These are phyloP conservation scores for Rhabdomys dilectus DNA, from an alignment of 2,113 vertebrate genomes.

Conservation along the genomic window DNA sequence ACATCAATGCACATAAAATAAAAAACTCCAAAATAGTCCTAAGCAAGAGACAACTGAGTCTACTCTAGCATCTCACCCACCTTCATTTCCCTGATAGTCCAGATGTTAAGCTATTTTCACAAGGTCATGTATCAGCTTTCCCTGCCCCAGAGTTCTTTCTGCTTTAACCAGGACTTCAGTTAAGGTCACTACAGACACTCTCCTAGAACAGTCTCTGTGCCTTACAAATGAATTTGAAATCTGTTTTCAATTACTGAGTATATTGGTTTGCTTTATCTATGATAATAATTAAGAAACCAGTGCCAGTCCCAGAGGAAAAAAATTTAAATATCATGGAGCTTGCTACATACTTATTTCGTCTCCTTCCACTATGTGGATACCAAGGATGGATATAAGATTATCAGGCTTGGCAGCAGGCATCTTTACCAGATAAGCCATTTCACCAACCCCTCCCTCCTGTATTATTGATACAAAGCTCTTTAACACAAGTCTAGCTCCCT, in stretches of 20 bases:
- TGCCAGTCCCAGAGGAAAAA: conserved; percentile 4
- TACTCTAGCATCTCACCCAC: conserved; percentile 19
- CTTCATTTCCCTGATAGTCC: conserved; percentile 16
- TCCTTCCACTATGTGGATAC: not conserved
- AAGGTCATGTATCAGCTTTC: not conserved
- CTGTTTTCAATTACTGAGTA: conserved; percentile 34
- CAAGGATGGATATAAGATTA: not conserved
- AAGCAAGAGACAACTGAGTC: conserved; percentile 24
- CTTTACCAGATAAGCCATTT: not conserved
- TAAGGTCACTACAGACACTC: not conserved
- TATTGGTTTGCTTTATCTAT: not conserved
- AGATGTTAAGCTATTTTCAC: not conserved
- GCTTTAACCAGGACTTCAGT: conserved; percentile 10
- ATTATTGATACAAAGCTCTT: not conserved
- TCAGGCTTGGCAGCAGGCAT: not conserved
- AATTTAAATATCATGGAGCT: not conserved
- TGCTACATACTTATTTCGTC: conserved; percentile 7
- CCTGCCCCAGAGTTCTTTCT: not conserved
- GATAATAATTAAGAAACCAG: conserved; percentile 1
- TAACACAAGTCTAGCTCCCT: not conserved
- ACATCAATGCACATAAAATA: not conserved
- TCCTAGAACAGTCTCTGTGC: not conserved
- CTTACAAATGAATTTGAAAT: not conserved
- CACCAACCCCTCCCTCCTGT: no score
- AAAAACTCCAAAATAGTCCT: not conserved